Percentiles rank a stretch among this genome's conserved stretches.
Evolutionary conservation across 1,140 invertebrate species (phyloP).

Genomic region (Hylaeus anthracinus): DNA sequence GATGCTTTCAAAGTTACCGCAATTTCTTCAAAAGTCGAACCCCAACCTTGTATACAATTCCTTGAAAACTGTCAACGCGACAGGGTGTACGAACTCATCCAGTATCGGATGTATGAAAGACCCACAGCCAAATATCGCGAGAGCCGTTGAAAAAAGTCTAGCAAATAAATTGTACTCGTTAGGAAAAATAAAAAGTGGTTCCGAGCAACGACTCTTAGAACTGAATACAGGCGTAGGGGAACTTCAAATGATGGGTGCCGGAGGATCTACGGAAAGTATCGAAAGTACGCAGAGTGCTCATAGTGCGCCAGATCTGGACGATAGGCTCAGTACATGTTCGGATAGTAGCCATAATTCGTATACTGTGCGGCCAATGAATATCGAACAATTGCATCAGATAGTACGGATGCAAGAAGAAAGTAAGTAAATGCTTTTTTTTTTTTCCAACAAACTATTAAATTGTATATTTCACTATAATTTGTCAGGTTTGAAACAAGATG

Average conservation of each 20-base stretch:
- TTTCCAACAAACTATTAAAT: neutral
- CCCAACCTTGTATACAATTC: slow-evolving; percentile 74
- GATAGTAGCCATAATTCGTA: slow-evolving; percentile 75
- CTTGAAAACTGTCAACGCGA: slow-evolving; percentile 51
- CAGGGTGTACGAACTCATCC: slow-evolving; percentile 33
- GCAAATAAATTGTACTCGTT: slow-evolving; percentile 56
- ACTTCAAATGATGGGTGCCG: slow-evolving; percentile 51
- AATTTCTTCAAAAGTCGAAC: slow-evolving; percentile 78
- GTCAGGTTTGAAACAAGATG: slow-evolving; percentile 59
- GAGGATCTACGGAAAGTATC: slow-evolving; percentile 77
- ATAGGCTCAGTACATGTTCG: slow-evolving; percentile 70
- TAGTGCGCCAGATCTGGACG: slow-evolving; percentile 75
- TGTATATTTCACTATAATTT: slow-evolving; percentile 11
- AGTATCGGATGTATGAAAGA: slow-evolving; percentile 67
- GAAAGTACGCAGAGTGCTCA: slow-evolving; percentile 76
- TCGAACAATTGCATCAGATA: slow-evolving; percentile 70
- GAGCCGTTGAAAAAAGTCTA: slow-evolving; percentile 57
- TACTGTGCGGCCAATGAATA: slow-evolving; percentile 67
- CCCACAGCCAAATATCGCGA: slow-evolving; percentile 68
- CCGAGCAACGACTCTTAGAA: slow-evolving; percentile 69
- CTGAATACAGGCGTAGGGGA: slow-evolving; percentile 49
- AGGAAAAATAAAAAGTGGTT: slow-evolving; percentile 68
- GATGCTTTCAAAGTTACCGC: slow-evolving; percentile 71
- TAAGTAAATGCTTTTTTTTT: slow-evolving; percentile 39
- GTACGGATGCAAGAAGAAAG: slow-evolving; percentile 71